phyloP scores from a whole-genome alignment of 2,888 invertebrate genomes.

The Thereva unica region DNA sequence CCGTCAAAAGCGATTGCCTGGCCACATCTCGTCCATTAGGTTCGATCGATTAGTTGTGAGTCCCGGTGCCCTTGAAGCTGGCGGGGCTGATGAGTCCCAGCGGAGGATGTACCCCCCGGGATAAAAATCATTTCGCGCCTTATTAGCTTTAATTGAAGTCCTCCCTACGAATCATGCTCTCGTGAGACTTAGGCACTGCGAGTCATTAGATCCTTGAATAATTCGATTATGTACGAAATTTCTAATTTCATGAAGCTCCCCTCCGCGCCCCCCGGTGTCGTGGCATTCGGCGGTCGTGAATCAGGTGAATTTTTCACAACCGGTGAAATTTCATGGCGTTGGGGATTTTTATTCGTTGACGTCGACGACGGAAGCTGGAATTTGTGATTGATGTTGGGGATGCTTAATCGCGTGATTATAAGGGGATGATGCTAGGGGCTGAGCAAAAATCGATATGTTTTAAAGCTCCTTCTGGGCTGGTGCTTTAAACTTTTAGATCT shows the following conservation, averaged over 20 bases:
- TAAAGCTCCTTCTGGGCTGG: too few relatives aligned
- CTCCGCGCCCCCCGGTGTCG: too few relatives aligned
- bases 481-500: too few relatives aligned
- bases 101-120: conserved; percentile 3
- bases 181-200: conserved; percentile 22
- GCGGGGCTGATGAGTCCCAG: background rate
- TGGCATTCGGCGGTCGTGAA: too few relatives aligned
- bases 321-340: too few relatives aligned
- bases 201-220: conserved; percentile 24
- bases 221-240: conserved; percentile 26
- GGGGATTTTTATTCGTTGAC: too few relatives aligned
- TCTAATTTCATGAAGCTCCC: background rate
- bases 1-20: conserved; percentile 8
- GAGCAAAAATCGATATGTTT: too few relatives aligned
- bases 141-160: conserved; percentile 24
- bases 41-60: conserved; percentile 10
- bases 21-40: conserved; percentile 4
- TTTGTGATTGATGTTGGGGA: too few relatives aligned
- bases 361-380: too few relatives aligned
- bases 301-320: too few relatives aligned
- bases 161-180: background rate
- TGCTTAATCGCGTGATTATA: too few relatives aligned
- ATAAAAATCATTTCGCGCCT: conserved; percentile 34
- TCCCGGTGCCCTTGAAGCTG: background rate
- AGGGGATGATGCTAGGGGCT: too few relatives aligned